Conservation (phyloP, 2,797 vertebrate genomes). For the Halcyon smyrnensis region DNA sequence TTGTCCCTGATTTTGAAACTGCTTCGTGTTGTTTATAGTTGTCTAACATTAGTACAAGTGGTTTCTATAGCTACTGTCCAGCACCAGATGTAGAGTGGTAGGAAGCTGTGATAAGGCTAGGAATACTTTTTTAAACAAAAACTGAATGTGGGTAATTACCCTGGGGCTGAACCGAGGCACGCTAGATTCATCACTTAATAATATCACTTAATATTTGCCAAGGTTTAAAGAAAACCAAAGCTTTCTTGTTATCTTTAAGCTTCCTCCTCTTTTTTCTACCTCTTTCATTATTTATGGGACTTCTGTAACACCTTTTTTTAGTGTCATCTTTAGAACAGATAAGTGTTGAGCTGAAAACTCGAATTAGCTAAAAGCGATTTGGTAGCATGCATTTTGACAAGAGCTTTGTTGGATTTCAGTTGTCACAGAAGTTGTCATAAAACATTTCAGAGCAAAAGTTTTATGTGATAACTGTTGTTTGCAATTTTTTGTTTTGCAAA, state of each 20-base stretch:
- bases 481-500: background rate
- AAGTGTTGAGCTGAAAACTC: background rate
- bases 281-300: background rate
- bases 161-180: conserved; percentile 45
- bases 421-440: conserved; percentile 1
- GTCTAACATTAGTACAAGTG: conserved; percentile 59
- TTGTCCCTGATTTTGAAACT: conserved; percentile 61
- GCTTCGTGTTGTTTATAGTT: conserved; percentile 68
- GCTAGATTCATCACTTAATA: conserved; percentile 1
- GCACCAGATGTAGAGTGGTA: conserved; percentile 65
- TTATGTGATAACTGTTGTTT: conserved; percentile 20
- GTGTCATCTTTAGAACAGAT: background rate
- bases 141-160: conserved; percentile 62
- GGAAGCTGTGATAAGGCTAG: conserved; percentile 68
- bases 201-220: background rate
- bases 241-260: background rate
- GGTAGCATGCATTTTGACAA: background rate
- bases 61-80: conserved; percentile 77
- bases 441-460: conserved; percentile 27
- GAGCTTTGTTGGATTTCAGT: background rate
- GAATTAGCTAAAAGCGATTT: background rate
- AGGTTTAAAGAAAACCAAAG: background rate
- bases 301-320: background rate
- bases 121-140: conserved; percentile 67
- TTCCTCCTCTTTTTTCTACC: background rate